Percentiles rank a stretch among this genome's conserved stretches.
These are phyloP conservation scores for Pterocles orientalis DNA, from an alignment of 2,113 vertebrate species.

Conservation along the genomic window DNA sequence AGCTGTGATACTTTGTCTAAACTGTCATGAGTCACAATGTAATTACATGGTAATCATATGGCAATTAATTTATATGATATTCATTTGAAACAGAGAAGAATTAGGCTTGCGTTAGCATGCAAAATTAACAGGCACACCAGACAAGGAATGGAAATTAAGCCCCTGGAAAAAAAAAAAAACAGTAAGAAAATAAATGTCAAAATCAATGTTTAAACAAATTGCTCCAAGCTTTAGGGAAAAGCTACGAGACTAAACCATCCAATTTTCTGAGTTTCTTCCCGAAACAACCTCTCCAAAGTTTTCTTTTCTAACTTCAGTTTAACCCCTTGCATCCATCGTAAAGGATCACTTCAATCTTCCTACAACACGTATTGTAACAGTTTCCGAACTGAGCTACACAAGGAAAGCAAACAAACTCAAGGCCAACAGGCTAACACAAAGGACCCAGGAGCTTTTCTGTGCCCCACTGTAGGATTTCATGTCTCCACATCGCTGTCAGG, in stretches of 20 bases:
- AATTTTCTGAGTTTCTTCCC: background rate
- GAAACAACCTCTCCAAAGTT: background rate
- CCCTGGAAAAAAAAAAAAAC: background rate
- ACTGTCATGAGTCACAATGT: slow-evolving; percentile 73
- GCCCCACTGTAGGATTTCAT: background rate
- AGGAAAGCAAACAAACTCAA: background rate
- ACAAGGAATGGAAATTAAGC: slow-evolving; percentile 62
- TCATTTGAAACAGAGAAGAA: slow-evolving; percentile 72
- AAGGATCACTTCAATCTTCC: background rate
- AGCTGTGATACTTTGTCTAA: slow-evolving; percentile 74
- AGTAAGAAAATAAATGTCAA: slow-evolving; percentile 46
- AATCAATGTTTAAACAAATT: slow-evolving; percentile 63
- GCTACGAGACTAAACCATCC: background rate
- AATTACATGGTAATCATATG: slow-evolving; percentile 78
- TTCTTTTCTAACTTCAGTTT: background rate
- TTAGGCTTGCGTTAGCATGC: slow-evolving; percentile 59
- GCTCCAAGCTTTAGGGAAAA: slow-evolving; percentile 1
- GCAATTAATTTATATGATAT: slow-evolving; percentile 78
- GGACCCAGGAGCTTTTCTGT: background rate
- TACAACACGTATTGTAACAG: background rate
- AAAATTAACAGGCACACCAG: slow-evolving; percentile 60
- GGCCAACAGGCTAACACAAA: background rate
- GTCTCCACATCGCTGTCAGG: background rate
- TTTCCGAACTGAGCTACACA: background rate
- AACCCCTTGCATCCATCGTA: background rate